Evolutionary conservation across 2,888 invertebrate species (phyloP), one percentile per base, ranked within the genome.

Genomic region (Netelia melanura): DNA sequence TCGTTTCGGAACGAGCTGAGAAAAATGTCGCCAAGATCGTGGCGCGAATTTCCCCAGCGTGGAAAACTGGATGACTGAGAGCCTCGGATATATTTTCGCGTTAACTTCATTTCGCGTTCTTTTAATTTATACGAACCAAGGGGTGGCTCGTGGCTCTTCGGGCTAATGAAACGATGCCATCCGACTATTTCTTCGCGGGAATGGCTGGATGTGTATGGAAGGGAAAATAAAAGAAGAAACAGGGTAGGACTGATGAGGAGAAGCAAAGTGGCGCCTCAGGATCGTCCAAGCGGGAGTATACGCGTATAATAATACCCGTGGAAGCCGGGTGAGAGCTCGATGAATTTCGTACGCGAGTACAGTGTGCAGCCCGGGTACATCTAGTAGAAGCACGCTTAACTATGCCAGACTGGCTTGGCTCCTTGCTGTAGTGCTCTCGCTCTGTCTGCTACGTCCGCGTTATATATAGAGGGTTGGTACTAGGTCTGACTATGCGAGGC

Each of bases 401-500:
- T 89, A 89, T 91, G 92, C 92, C 91, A 91, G 92, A 89, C 91
- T 91, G 89, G 89, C 88, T 82, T 79, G 90, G 88, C 90, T 90
- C 89, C 87, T 71, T 10, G 68, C 38, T 78, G 75, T 81, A 65
- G 23, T 70, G 65, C 77, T 79, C 72, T 30, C 70, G 44, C 75
- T 54, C 75, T 67, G 67, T 80, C 67, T 65, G 62, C 83, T 74
- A 75, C 79, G 75, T 83, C 80, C 74, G 65, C 64, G 81, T 86
- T 87, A 88, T 88, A 87, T 88, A 87, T 87, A 87, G 70, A 82
- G 84, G 83, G 74, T 85, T 82, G 86, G 87, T 90, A 91, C 91
- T 91, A 91, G 92, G 92, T 92, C 93, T 92, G 93, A 91, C 93
- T 93, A 93, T 93, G 93, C 93, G 89, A 93, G 89, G 93, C 93